Percentiles rank a stretch among this genome's conserved stretches.
These are phyloP conservation scores for Bryconaethiops microstoma DNA, from an alignment of 2,797 vertebrate genomes.

Conservation along the genomic window DNA sequence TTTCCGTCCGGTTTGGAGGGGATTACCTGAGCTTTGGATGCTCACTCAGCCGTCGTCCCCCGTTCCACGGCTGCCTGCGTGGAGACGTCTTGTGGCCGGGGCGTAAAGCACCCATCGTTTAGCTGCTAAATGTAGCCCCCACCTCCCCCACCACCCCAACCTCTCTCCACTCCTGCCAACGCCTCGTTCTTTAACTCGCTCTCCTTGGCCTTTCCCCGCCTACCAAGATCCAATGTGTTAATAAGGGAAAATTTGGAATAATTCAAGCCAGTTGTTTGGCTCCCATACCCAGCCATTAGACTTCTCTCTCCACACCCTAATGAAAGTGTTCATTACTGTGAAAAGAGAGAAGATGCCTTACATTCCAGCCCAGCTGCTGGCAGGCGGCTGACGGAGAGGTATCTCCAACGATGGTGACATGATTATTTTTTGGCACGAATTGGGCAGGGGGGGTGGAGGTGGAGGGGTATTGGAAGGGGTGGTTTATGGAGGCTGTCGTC, in stretches of 20 bases:
- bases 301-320: conserved; percentile 45
- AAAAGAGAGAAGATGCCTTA: conserved; percentile 41
- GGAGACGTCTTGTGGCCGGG: conserved; percentile 48
- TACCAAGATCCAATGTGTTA: conserved; percentile 51
- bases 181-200: conserved; percentile 35
- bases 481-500: conserved; percentile 46
- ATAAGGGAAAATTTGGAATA: conserved; percentile 56
- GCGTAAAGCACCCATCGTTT: conserved; percentile 60
- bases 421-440: conserved; percentile 52
- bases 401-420: conserved; percentile 50
- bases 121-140: conserved; percentile 56
- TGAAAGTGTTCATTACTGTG: conserved; percentile 38
- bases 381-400: conserved; percentile 40
- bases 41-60: conserved; percentile 60
- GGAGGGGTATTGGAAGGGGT: too few relatives aligned
- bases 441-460: conserved; percentile 6
- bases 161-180: conserved; percentile 14
- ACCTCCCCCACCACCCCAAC: background rate
- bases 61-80: conserved; percentile 58
- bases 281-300: conserved; percentile 42
- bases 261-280: conserved; percentile 57
- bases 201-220: conserved; percentile 26
- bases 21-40: conserved; percentile 70
- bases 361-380: conserved; percentile 48
- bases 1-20: conserved; percentile 71